phyloP scores from a whole-genome alignment of 1,140 invertebrate species.

The Venustaconcha ellipsiformis region DNA sequence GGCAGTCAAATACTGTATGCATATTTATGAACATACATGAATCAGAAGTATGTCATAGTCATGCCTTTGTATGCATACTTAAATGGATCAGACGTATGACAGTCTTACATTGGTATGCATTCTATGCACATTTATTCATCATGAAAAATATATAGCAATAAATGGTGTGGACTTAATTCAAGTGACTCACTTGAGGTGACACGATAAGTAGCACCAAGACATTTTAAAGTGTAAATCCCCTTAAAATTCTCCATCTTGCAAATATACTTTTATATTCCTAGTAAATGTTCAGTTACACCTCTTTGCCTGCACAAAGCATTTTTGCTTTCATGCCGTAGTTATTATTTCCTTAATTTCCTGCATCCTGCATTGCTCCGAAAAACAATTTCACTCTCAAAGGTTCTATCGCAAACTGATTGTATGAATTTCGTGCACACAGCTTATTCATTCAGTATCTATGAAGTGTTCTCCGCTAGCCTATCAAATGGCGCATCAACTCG shows the following conservation, averaged over 20 bases:
- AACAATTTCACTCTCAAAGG: slow-evolving; percentile 12
- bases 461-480: no score
- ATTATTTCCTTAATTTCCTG: slow-evolving; percentile 3
- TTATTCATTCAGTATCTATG: slow-evolving; percentile 15
- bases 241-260: slow-evolving; percentile 15
- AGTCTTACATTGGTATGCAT: no score
- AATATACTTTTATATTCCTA: slow-evolving; percentile 48
- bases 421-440: slow-evolving; percentile 3
- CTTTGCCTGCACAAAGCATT: slow-evolving; percentile 34
- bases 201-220: slow-evolving; percentile 28
- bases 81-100: no score
- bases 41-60: no score
- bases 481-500: no score
- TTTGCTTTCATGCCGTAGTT: slow-evolving; percentile 10
- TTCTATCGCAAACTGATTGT: background rate
- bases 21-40: no score
- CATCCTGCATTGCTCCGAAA: slow-evolving; percentile 19
- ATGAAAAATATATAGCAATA: slow-evolving; percentile 21
- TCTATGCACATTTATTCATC: no score
- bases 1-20: no score
- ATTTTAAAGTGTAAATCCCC: slow-evolving; percentile 37
- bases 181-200: slow-evolving; percentile 30
- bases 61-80: no score
- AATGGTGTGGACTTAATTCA: slow-evolving; percentile 31
- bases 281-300: slow-evolving; percentile 53